Percentiles rank a stretch among this genome's conserved stretches.
Conservation (phyloP, 1,140 invertebrate species). For the Ectropis grisescens region DNA sequence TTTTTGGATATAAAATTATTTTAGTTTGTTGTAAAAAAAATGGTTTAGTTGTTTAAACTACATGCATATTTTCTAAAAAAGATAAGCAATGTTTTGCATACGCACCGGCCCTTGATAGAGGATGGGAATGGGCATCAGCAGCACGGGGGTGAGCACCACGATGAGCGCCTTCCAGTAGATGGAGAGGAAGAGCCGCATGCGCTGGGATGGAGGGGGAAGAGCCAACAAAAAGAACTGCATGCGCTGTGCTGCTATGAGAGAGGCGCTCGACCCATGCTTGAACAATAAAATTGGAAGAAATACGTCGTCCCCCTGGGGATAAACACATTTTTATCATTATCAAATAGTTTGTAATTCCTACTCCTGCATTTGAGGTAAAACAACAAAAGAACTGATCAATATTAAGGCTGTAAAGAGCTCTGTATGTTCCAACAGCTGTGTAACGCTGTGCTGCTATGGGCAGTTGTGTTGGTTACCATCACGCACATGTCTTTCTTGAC, state of each 20-base stretch:
- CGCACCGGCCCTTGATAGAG: slow-evolving; percentile 66
- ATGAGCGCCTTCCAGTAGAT: slow-evolving; percentile 77
- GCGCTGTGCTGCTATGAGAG: too few species aligned
- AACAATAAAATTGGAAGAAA: slow-evolving; percentile 46
- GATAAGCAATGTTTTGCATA: too few species aligned
- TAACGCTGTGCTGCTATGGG: not conserved
- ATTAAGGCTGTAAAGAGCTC: not conserved
- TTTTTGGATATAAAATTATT: too few species aligned
- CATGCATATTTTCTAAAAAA: too few species aligned
- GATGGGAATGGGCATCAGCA: slow-evolving; percentile 74
- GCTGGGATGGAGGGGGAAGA: too few species aligned
- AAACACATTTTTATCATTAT: slow-evolving; percentile 9
- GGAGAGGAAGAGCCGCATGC: slow-evolving; percentile 49
- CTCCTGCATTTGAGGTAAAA: too few species aligned
- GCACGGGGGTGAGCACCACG: slow-evolving; percentile 73
- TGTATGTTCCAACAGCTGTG: not conserved
- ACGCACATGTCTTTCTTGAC: too few species aligned
- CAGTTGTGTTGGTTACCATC: too few species aligned
- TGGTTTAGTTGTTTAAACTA: too few species aligned
- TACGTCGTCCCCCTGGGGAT: slow-evolving; percentile 52
- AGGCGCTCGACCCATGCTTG: slow-evolving; percentile 45
- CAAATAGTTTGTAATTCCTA: too few species aligned
- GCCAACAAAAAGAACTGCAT: too few species aligned
- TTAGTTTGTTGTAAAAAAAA: too few species aligned
- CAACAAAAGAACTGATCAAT: not conserved